Percentiles rank a stretch among this genome's conserved stretches.
These are phyloP conservation scores for Onthophagus sagittarius DNA, from an alignment of 2,888 invertebrate species.

Conservation along the genomic window DNA sequence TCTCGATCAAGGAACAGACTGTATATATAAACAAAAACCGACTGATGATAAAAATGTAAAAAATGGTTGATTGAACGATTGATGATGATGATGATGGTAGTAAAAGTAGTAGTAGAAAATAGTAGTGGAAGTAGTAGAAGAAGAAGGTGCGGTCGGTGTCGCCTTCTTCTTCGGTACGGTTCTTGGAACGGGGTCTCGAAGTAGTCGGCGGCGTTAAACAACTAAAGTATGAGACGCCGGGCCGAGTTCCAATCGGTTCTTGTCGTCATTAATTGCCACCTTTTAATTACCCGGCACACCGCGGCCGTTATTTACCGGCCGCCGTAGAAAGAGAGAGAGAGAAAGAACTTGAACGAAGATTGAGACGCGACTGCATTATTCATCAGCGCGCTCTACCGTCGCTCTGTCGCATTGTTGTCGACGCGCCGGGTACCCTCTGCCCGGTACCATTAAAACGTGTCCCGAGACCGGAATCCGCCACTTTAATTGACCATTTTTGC, in stretches of 20 bases:
- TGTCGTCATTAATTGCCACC: constrained; percentile 51
- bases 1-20: too few relatives aligned
- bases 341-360: constrained; percentile 16
- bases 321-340: neutral
- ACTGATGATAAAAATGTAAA: too few relatives aligned
- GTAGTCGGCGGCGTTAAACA: neutral
- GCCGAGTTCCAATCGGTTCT: constrained; percentile 47
- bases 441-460: constrained; percentile 25
- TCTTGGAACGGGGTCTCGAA: constrained; percentile 28
- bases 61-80: too few relatives aligned
- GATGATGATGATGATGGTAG: too few relatives aligned
- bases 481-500: constrained; percentile 24
- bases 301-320: constrained; percentile 35
- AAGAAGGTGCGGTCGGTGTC: neutral
- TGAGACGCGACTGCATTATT: constrained; percentile 35
- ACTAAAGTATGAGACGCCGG: constrained; percentile 30
- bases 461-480: constrained; percentile 22
- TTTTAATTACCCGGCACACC: constrained; percentile 45
- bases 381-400: constrained; percentile 25
- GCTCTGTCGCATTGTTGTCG: constrained; percentile 22
- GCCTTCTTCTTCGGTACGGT: neutral
- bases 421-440: constrained; percentile 19
- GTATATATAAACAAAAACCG: neutral
- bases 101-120: too few relatives aligned
- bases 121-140: neutral